These are phyloP conservation scores for Beaufortia kweichowensis DNA, from an alignment of 2,113 vertebrate species.

Conservation along the genomic window DNA sequence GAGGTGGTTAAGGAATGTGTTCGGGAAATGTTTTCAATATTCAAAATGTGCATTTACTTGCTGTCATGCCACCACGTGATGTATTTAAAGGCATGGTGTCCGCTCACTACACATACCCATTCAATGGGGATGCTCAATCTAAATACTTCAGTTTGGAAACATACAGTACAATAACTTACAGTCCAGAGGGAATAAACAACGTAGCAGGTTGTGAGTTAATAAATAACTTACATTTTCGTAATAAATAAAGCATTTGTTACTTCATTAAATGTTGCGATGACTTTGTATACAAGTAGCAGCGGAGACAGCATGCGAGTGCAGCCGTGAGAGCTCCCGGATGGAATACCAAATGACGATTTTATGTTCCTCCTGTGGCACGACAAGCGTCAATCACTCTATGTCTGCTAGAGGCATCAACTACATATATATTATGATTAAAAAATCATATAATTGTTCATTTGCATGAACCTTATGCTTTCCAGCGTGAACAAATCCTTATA, in stretches of 20 bases:
- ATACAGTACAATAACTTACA: not conserved
- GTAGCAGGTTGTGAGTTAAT: not conserved
- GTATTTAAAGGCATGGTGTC: not conserved
- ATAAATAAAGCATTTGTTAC: not conserved
- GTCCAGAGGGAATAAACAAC: not conserved
- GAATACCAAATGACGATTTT: not conserved
- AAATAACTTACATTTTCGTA: not conserved
- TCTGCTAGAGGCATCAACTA: not conserved
- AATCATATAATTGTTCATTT: not conserved
- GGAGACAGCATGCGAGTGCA: not conserved
- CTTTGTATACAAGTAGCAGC: not conserved
- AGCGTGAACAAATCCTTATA: not conserved
- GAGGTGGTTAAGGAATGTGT: not conserved
- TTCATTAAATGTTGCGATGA: not conserved
- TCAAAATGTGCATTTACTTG: not conserved
- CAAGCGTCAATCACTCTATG: not conserved
- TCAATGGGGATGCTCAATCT: not conserved
- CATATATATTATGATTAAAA: not conserved
- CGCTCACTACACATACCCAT: not conserved
- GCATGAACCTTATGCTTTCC: not conserved
- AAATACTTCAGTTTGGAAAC: not conserved
- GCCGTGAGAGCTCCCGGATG: slow-evolving; percentile 6
- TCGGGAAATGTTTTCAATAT: not conserved
- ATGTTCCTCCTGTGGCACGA: not conserved
- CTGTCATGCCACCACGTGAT: not conserved